phyloP scores from a whole-genome alignment of 2,797 vertebrate species.

The Lerista edwardsae region DNA sequence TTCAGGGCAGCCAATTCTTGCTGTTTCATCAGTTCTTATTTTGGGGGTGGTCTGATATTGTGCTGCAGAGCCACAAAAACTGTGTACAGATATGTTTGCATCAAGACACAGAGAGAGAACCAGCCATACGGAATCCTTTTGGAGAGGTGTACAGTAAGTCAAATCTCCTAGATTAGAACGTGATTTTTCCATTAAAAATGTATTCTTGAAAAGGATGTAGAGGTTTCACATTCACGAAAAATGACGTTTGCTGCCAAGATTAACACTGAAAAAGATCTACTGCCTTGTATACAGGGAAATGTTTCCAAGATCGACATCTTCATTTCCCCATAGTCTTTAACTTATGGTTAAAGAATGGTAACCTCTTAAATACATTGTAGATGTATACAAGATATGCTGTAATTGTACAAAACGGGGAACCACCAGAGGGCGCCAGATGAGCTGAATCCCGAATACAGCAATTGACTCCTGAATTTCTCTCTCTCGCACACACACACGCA shows the following conservation, averaged over 20 bases:
- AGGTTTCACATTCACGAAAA: background rate
- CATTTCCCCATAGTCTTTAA: background rate
- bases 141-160: no score
- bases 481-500: background rate
- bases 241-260: slow-evolving; percentile 2
- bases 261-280: background rate
- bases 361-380: background rate
- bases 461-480: no score
- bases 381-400: background rate
- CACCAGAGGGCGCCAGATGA: slow-evolving; percentile 26
- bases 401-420: background rate
- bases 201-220: background rate
- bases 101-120: background rate
- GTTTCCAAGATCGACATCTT: no score
- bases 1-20: background rate
- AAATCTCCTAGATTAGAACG: background rate
- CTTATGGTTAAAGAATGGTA: background rate
- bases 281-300: background rate
- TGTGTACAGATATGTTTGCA: background rate
- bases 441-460: background rate
- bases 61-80: background rate
- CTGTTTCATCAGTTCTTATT: background rate
- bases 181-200: background rate
- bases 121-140: background rate
- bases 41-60: background rate